Conservation (phyloP, 2,888 invertebrate genomes). For the Heliconius ethilla region DNA sequence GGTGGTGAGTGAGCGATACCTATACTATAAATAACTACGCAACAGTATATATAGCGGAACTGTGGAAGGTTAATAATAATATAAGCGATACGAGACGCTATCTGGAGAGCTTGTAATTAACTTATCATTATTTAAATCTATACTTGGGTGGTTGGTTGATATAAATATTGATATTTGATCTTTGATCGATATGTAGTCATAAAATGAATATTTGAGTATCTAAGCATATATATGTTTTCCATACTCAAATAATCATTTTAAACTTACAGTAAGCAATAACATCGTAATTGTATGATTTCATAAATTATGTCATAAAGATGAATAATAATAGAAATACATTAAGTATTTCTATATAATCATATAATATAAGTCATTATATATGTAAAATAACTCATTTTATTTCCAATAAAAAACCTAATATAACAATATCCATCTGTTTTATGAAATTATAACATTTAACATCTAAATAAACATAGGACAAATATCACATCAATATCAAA, state of each 20-base stretch:
- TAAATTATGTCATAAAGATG: no score
- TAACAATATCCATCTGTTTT: no score
- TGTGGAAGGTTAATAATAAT: no score
- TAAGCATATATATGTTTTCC: neutral
- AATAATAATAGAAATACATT: no score
- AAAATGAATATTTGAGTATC: neutral
- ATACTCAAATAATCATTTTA: neutral
- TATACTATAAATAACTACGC: constrained; percentile 17
- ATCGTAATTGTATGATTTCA: constrained; percentile 1
- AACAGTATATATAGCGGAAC: neutral
- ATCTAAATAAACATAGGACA: no score
- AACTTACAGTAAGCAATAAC: neutral
- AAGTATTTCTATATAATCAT: no score
- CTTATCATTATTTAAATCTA: neutral
- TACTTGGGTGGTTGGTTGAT: neutral
- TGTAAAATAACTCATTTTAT: no score
- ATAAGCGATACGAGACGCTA: neutral
- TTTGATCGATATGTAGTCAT: neutral
- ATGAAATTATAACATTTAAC: no score
- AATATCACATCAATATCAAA: no score
- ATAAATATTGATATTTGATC: no score
- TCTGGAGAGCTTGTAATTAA: neutral
- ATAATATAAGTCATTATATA: no score
- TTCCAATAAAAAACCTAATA: no score
- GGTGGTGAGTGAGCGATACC: constrained; percentile 8